These are phyloP conservation scores for Liodrosophila aerea DNA, from an alignment of 2,888 invertebrate species.

Conservation along the genomic window DNA sequence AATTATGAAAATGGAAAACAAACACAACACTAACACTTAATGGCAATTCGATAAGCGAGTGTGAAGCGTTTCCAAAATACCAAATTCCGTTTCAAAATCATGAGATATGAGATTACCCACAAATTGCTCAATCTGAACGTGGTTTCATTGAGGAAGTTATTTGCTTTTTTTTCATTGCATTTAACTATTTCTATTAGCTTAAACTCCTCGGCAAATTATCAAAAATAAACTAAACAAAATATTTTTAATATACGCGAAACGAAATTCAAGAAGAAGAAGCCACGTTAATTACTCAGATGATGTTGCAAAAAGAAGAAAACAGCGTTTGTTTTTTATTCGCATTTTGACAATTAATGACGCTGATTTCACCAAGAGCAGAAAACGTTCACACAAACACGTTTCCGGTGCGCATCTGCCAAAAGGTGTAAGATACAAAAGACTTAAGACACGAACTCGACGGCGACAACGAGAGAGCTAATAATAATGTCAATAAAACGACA, in stretches of 20 bases:
- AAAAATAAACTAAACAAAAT: constrained; percentile 31
- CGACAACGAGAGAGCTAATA: constrained; percentile 16
- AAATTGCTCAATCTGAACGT: constrained; percentile 38
- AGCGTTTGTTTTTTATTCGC: constrained; percentile 7
- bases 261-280: constrained; percentile 16
- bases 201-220: constrained; percentile 21
- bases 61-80: constrained; percentile 47
- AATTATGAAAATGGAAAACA: constrained; percentile 37
- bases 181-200: constrained; percentile 7
- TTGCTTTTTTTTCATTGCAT: constrained; percentile 28
- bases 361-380: constrained; percentile 63
- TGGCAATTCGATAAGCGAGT: constrained; percentile 41
- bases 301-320: constrained; percentile 56
- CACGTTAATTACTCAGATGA: constrained; percentile 67
- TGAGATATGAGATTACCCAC: constrained; percentile 15
- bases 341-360: constrained; percentile 67
- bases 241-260: constrained; percentile 9
- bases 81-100: constrained; percentile 25
- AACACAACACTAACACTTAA: constrained; percentile 31
- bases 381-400: constrained; percentile 28
- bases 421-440: constrained; percentile 47
- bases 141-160: constrained; percentile 55
- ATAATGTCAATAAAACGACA: constrained; percentile 29
- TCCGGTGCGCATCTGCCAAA: constrained; percentile 44
- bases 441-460: constrained; percentile 45